Evolutionary conservation across 2,113 vertebrate species (phyloP).

Genomic region (Hippocampus abdominalis): DNA sequence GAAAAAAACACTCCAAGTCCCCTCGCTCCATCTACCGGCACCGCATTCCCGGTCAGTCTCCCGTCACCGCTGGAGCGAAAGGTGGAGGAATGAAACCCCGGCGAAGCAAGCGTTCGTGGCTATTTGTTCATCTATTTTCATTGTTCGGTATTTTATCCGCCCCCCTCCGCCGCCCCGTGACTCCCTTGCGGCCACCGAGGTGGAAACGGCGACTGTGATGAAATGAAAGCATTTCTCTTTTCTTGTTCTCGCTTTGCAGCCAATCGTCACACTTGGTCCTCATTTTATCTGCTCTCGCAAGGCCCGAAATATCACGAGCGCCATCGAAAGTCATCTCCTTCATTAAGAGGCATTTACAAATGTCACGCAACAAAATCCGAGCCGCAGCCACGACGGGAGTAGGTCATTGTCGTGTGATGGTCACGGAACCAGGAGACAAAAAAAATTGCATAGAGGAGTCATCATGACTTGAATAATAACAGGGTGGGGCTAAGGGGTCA

Average conservation of each 20-base stretch:
- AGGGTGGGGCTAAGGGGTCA: not conserved
- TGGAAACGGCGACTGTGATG: constrained; percentile 66
- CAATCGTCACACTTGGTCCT: constrained; percentile 35
- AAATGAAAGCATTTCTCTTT: constrained; percentile 54
- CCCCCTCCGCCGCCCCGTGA: constrained; percentile 17
- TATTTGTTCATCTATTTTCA: constrained; percentile 50
- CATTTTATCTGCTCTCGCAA: constrained; percentile 42
- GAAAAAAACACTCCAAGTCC: constrained; percentile 44
- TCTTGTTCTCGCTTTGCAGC: constrained; percentile 40
- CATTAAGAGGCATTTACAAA: constrained; percentile 38
- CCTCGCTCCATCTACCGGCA: constrained; percentile 5
- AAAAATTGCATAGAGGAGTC: not conserved
- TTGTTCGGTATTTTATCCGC: constrained; percentile 1
- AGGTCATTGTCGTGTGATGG: not conserved
- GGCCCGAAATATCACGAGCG: constrained; percentile 49
- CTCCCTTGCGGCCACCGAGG: constrained; percentile 66
- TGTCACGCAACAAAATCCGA: constrained; percentile 42
- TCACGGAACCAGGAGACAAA: constrained; percentile 5
- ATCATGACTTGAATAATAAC: not conserved
- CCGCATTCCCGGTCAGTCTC: constrained; percentile 15
- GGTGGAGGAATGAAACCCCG: constrained; percentile 57
- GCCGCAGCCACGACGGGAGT: constrained; percentile 3
- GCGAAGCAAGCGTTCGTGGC: constrained; percentile 58
- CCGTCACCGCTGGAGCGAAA: constrained; percentile 24
- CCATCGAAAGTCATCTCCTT: constrained; percentile 51